Percentiles rank a stretch among this genome's conserved stretches.
Conservation (phyloP, 2,888 invertebrate genomes). For the Eubasilissa splendida region DNA sequence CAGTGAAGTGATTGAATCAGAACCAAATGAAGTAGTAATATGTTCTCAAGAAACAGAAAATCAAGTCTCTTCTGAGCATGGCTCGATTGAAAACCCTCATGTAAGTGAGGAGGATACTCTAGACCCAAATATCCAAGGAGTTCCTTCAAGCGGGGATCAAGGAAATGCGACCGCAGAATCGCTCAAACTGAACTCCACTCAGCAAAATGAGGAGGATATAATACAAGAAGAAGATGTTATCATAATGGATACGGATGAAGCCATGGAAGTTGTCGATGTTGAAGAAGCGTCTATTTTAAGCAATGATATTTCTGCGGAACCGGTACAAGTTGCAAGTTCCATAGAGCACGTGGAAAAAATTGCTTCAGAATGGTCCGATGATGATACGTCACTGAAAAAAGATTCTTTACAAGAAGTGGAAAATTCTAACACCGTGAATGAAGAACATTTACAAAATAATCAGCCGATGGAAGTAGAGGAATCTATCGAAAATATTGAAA, state of each 20-base stretch:
- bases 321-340: not conserved
- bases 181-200: constrained; percentile 3
- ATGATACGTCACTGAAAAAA: constrained; percentile 43
- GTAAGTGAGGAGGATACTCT: not conserved
- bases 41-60: constrained; percentile 38
- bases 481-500: constrained; percentile 70
- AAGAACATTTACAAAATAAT: constrained; percentile 20
- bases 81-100: not conserved
- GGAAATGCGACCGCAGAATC: constrained; percentile 49
- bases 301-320: constrained; percentile 12
- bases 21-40: constrained; percentile 46
- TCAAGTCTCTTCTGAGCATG: constrained; percentile 18
- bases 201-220: constrained; percentile 23
- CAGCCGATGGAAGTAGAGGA: constrained; percentile 62
- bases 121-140: constrained; percentile 1
- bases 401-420: constrained; percentile 8
- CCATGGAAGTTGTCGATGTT: constrained; percentile 50
- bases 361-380: constrained; percentile 50
- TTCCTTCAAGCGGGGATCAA: constrained; percentile 54
- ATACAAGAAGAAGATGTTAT: constrained; percentile 12
- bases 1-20: constrained; percentile 17
- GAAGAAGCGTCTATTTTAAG: not conserved
- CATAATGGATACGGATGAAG: constrained; percentile 55
- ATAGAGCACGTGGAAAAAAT: constrained; percentile 46
- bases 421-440: constrained; percentile 11